A percentile compares a stretch with the other conserved stretches of the same genome.
phyloP scores from a whole-genome alignment of 2,888 invertebrate genomes.

The Calameuta pallipes region DNA sequence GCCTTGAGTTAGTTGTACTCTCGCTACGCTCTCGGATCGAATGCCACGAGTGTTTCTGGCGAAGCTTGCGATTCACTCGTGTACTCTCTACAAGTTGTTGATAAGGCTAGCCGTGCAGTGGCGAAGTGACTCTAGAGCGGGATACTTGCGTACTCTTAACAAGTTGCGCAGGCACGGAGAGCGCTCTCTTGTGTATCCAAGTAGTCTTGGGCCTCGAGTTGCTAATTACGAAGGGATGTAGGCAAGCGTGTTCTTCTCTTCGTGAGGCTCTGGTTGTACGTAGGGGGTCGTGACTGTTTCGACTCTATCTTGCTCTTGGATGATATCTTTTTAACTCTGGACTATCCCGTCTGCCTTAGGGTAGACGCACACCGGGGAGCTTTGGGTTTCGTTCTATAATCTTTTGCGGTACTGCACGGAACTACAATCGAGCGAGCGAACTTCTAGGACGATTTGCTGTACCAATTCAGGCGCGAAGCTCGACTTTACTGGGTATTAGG shows the following conservation, averaged over 20 bases:
- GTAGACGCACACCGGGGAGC: background rate
- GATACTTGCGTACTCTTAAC: background rate
- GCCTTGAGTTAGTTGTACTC: background rate
- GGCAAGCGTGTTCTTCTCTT: background rate
- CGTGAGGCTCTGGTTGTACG: background rate
- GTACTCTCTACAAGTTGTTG: background rate
- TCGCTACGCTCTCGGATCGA: background rate
- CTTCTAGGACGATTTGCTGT: background rate
- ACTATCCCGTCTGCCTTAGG: background rate
- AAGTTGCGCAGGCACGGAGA: background rate
- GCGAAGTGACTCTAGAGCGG: background rate
- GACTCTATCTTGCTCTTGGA: background rate
- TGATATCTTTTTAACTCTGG: background rate
- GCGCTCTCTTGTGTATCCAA: background rate
- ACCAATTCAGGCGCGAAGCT: background rate
- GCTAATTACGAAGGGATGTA: background rate
- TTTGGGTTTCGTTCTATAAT: background rate
- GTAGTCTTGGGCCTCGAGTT: background rate
- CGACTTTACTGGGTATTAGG: background rate
- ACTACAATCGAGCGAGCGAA: background rate
- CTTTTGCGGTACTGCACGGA: background rate
- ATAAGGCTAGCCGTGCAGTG: background rate
- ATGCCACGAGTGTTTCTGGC: background rate
- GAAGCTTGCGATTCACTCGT: background rate
- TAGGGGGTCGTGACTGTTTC: background rate